Evolutionary conservation across 2,113 vertebrate genomes (phyloP).

Genomic region (Apteryx mantelli): DNA sequence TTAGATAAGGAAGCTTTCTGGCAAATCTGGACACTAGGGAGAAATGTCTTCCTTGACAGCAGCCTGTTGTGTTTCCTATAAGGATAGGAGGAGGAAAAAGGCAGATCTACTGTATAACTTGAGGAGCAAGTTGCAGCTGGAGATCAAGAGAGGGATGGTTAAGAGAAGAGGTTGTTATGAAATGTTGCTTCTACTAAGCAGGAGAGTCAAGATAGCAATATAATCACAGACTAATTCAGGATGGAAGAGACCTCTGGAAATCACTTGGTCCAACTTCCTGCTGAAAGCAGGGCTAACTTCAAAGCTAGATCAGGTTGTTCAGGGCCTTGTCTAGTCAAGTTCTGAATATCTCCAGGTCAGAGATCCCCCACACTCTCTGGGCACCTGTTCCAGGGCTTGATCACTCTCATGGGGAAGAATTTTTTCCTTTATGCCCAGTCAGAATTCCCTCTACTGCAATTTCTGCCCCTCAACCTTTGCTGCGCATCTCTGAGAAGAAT

Average conservation of each 20-base stretch:
- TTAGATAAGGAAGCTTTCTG: neutral
- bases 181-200: neutral
- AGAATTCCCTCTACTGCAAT: neutral
- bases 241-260: neutral
- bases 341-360: neutral
- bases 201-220: neutral
- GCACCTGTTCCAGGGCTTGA: neutral
- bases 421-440: neutral
- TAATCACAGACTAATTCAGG: neutral
- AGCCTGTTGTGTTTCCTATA: neutral
- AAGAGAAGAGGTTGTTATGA: neutral
- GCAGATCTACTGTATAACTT: neutral
- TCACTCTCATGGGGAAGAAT: neutral
- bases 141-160: neutral
- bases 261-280: neutral
- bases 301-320: neutral
- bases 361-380: neutral
- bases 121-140: neutral
- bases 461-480: neutral
- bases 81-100: neutral
- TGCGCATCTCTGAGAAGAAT: neutral
- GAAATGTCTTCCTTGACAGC: rapidly evolving
- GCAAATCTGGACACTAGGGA: neutral
- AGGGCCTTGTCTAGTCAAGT: neutral
- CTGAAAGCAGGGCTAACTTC: neutral